A percentile compares a stretch with the other conserved stretches of the same genome.
Evolutionary conservation across 1,140 invertebrate species (phyloP).

Genomic region (Paramacrobiotus metropolitanus): DNA sequence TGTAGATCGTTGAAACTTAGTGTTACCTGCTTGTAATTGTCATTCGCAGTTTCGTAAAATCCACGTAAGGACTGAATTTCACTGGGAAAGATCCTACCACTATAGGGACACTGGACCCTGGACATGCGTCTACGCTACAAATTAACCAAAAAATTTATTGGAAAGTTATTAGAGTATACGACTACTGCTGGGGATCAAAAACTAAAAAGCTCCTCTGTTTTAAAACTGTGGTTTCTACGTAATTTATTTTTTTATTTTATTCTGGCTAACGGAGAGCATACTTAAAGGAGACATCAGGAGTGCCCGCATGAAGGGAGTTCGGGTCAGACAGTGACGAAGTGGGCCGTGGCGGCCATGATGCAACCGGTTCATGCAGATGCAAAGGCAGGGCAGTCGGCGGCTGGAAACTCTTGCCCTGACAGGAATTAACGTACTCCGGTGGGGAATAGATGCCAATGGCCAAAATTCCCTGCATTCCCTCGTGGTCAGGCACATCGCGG

Average conservation of each 20-base stretch:
- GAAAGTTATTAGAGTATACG: not conserved
- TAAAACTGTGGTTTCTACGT: too few relatives aligned
- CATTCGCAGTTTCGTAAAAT: not conserved
- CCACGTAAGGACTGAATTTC: not conserved
- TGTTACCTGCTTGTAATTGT: not conserved
- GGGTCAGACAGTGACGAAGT: not conserved
- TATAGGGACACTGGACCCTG: not conserved
- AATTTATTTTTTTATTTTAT: not conserved
- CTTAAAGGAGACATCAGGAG: not conserved
- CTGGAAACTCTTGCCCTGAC: not conserved
- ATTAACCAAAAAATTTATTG: too few relatives aligned
- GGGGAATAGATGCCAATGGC: not conserved
- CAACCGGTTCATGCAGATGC: not conserved
- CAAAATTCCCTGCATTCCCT: not conserved
- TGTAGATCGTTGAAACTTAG: too few relatives aligned
- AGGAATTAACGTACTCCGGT: not conserved
- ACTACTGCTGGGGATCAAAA: too few relatives aligned
- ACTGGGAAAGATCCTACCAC: not conserved
- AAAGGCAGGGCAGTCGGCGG: not conserved
- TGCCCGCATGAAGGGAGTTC: not conserved
- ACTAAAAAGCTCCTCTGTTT: too few relatives aligned
- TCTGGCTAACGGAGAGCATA: not conserved
- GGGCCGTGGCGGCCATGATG: not conserved
- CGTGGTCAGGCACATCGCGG: not conserved
- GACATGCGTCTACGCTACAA: not conserved